These are phyloP conservation scores for Zygothrica quintamaculata DNA, from an alignment of 2,888 invertebrate genomes.

Conservation along the genomic window DNA sequence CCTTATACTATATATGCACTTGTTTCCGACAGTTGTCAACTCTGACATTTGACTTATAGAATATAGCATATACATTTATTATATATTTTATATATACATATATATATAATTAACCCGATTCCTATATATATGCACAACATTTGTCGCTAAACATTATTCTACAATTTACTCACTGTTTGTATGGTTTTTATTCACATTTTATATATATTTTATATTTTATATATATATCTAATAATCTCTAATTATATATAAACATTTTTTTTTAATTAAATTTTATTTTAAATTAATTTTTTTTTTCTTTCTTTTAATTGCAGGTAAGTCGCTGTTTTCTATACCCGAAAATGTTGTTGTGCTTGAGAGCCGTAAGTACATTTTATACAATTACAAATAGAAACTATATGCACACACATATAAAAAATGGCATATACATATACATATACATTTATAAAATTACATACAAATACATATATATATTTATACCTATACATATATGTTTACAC, in stretches of 20 bases:
- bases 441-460: no score
- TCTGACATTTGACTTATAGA: no score
- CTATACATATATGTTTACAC: constrained; percentile 6
- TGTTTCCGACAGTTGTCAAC: no score
- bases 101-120: no score
- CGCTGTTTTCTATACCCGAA: constrained; percentile 80
- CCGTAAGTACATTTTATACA: constrained; percentile 77
- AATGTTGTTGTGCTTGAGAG: constrained; percentile 80
- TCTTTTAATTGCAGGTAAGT: constrained; percentile 66
- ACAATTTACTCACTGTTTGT: constrained; percentile 78
- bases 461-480: no score
- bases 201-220: constrained; percentile 10
- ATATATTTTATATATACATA: no score
- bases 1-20: no score
- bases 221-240: no score
- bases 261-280: no score
- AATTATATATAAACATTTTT: constrained; percentile 9
- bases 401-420: constrained; percentile 9
- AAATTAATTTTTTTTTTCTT: constrained; percentile 28
- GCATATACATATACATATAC: constrained; percentile 12
- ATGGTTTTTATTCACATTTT: constrained; percentile 43
- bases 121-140: constrained; percentile 50
- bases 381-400: constrained; percentile 42
- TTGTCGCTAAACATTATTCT: constrained; percentile 77
- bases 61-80: no score